Evolutionary conservation across 2,888 invertebrate genomes (phyloP).

Genomic region (Drosophila peninsularis): DNA sequence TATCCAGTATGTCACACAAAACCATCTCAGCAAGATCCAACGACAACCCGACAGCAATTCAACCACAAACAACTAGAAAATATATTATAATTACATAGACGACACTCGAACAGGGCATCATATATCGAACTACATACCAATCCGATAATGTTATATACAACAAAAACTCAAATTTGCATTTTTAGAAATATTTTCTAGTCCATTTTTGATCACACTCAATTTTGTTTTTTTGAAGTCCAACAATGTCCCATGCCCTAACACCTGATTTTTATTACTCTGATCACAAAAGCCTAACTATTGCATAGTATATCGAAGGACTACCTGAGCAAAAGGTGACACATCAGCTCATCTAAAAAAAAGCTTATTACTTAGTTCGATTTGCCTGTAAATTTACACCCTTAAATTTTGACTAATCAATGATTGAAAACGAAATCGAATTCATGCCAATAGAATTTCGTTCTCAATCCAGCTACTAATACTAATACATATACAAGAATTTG

Average conservation of each 20-base stretch:
- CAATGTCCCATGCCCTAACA: slow-evolving; percentile 69
- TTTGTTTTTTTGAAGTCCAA: slow-evolving; percentile 42
- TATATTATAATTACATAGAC: slow-evolving; percentile 1
- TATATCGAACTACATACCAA: slow-evolving; percentile 4
- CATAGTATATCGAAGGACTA: slow-evolving; percentile 56
- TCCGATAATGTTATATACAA: slow-evolving; percentile 16
- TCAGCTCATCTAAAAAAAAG: slow-evolving; percentile 71
- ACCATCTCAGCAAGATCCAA: slow-evolving; percentile 7
- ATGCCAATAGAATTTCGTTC: slow-evolving; percentile 6
- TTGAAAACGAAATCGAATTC: slow-evolving; percentile 21
- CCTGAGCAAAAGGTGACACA: slow-evolving; percentile 75
- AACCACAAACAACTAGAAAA: not conserved
- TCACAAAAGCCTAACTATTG: slow-evolving; percentile 63
- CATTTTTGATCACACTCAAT: slow-evolving; percentile 4
- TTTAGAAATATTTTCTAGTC: slow-evolving; percentile 22
- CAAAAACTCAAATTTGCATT: slow-evolving; percentile 17
- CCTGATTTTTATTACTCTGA: slow-evolving; percentile 61
- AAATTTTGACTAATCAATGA: slow-evolving; percentile 30
- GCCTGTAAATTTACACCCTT: slow-evolving; percentile 48
- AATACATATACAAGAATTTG: slow-evolving; percentile 32
- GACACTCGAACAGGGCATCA: slow-evolving; percentile 17
- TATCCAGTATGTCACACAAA: slow-evolving; percentile 17
- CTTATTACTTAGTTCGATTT: slow-evolving; percentile 66
- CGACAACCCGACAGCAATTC: slow-evolving; percentile 8
- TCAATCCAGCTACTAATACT: slow-evolving; percentile 19